Evolutionary conservation across 2,113 vertebrate genomes (phyloP).

Genomic region (Caranx melampygus): DNA sequence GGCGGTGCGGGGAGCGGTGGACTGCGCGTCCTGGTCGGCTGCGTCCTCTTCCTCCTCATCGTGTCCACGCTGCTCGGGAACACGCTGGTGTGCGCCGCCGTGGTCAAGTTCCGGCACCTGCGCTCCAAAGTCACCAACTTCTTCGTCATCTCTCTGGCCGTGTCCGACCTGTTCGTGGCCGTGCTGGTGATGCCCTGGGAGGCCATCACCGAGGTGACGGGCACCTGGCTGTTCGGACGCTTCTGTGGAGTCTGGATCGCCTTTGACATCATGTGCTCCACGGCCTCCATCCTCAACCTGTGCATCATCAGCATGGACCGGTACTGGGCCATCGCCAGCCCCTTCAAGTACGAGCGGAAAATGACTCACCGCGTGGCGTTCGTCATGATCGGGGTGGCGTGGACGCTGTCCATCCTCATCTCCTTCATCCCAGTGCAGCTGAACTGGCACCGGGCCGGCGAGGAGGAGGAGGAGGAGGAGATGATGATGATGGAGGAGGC

Average conservation of each 20-base stretch:
- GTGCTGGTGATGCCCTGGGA: conserved; percentile 89
- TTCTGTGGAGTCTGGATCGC: conserved; percentile 88
- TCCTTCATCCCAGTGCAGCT: conserved; percentile 88
- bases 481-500: background rate
- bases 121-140: conserved; percentile 87
- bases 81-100: conserved; percentile 83
- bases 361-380: conserved; percentile 86
- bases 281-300: conserved; percentile 82
- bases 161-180: conserved; percentile 87
- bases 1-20: conserved; percentile 23
- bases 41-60: conserved; percentile 84
- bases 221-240: conserved; percentile 84
- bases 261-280: conserved; percentile 87
- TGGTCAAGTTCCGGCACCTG: conserved; percentile 83
- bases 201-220: conserved; percentile 82
- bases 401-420: conserved; percentile 84
- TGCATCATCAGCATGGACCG: conserved; percentile 89
- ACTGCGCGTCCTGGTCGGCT: conserved; percentile 80
- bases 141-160: conserved; percentile 87
- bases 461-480: conserved; percentile 49
- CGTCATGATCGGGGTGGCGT: conserved; percentile 83
- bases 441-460: conserved; percentile 84
- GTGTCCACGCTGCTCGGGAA: conserved; percentile 86
- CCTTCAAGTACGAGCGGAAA: conserved; percentile 85
- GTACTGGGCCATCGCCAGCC: conserved; percentile 88